A percentile compares a stretch with the other conserved stretches of the same genome.
phyloP scores from a whole-genome alignment of 2,888 invertebrate species.

The Parasteatoda lunata region DNA sequence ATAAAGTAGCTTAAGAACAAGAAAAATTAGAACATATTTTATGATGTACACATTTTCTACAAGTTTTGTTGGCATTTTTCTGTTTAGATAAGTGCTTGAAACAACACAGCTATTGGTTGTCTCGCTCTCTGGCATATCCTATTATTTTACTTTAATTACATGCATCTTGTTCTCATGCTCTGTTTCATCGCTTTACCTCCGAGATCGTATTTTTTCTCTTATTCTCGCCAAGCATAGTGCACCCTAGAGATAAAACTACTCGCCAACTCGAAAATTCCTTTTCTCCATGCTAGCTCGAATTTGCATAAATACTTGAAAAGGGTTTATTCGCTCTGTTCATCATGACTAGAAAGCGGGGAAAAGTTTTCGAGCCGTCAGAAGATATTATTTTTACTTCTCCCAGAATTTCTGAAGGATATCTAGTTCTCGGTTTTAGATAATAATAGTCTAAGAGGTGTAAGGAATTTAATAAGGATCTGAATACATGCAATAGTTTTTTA shows the following conservation, averaged over 20 bases:
- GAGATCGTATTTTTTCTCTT: background rate
- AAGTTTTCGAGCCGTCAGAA: constrained; percentile 19
- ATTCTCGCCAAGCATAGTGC: background rate
- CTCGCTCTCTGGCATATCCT: too few species aligned
- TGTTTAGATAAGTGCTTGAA: too few species aligned
- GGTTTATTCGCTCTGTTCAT: constrained; percentile 7
- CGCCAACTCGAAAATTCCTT: background rate
- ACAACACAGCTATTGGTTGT: too few species aligned
- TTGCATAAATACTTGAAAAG: constrained; percentile 36
- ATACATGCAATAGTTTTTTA: too few species aligned
- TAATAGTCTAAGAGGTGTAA: too few species aligned
- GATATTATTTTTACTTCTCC: background rate
- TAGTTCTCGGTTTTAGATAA: too few species aligned
- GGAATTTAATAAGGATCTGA: too few species aligned
- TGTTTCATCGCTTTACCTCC: background rate
- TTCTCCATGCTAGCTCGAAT: constrained; percentile 7
- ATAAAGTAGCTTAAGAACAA: too few species aligned
- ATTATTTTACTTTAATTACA: background rate
- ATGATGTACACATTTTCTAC: too few species aligned
- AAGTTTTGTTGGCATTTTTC: too few species aligned
- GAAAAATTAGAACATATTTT: too few species aligned
- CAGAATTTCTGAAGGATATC: too few species aligned
- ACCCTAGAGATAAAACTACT: background rate
- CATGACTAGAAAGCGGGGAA: constrained; percentile 12
- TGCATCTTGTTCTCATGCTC: background rate